Base-by-base conservation (phyloP, 1,140 invertebrate species). In the Cataglyphis hispanica region DNA sequence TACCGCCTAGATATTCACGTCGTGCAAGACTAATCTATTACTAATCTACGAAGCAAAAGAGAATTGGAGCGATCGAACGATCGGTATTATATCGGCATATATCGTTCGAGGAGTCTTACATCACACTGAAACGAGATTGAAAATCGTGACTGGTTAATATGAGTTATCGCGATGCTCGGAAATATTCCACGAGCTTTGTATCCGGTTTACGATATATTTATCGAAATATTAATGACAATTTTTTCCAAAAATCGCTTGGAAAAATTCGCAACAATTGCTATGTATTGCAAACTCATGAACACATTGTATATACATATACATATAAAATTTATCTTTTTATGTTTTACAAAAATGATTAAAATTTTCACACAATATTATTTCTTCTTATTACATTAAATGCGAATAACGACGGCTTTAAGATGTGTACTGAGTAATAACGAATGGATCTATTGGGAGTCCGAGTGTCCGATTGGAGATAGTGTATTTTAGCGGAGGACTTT, bases 61-160 rank as follows among this genome's bases (percentile, higher is more conserved):
- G 40, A 83, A 83, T 61, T 74, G 67, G 67, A 83, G 53, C 67
- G 53, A 83, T 83, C 53, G 34, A 80, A 25, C 11, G 43, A 69
- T 80, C 27, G 43, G 66, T 34, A 25, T 61, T 61, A 16, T 66
- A 43, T 60, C 60, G 31, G 8, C 5, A 53, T 22, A 22, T 25
- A 43, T 31, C 50, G 22, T 66, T 43, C 50, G 75, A 86, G 67
- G 50, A 61, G 53, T 6, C 34, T 69, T 34, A 37, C 58, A 50
- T 5, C 0, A 16, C 53, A 58, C 16, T 19, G 11, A 74, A 22
- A 43, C 25, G 53, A 83, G 77, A 88, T 86, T 87, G 75, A 76
- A 70, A 77, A 63, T 88, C 85, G 87, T 88, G 85, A 87, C 64
- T 31, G 64, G 78, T 84, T 75, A 83, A 86, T 78, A 77, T 31